These are phyloP conservation scores for Cotesia typhae DNA, from an alignment of 1,140 invertebrate genomes.

Conservation along the genomic window DNA sequence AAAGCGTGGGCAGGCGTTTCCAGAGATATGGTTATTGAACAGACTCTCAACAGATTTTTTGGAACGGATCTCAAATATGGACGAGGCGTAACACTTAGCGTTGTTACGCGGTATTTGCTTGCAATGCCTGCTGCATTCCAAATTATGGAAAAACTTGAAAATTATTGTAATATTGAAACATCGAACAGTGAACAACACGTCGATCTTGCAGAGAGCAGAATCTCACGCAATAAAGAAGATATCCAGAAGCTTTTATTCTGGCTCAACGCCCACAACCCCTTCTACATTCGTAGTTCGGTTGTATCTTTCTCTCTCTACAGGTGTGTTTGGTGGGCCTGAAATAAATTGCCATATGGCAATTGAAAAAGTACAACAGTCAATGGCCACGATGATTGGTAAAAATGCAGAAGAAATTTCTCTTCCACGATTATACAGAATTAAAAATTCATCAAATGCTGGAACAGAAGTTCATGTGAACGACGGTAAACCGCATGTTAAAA, in stretches of 20 bases:
- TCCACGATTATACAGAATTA: conserved; percentile 31
- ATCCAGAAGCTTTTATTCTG: conserved; percentile 52
- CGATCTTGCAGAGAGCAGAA: conserved; percentile 54
- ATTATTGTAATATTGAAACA: background rate
- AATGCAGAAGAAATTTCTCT: conserved; percentile 29
- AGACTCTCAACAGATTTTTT: conserved; percentile 24
- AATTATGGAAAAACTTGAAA: conserved; percentile 23
- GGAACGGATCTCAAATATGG: conserved; percentile 26
- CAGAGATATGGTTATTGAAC: conserved; percentile 28
- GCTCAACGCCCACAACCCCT: conserved; percentile 54
- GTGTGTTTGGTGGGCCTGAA: conserved; percentile 13
- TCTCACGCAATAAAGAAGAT: conserved; percentile 55
- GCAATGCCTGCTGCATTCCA: conserved; percentile 12
- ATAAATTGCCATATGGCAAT: conserved; percentile 19
- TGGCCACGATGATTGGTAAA: conserved; percentile 31
- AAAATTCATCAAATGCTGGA: conserved; percentile 30
- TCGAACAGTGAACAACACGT: conserved; percentile 55
- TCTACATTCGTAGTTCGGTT: conserved; percentile 36
- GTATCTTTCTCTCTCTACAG: conserved; percentile 7
- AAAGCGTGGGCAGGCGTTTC: conserved; percentile 22
- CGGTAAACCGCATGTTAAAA: conserved; percentile 3
- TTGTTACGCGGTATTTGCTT: conserved; percentile 17
- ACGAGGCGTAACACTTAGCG: conserved; percentile 23
- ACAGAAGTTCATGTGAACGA: conserved; percentile 37
- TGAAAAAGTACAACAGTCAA: conserved; percentile 3